A percentile compares a stretch with the other conserved stretches of the same genome.
These are phyloP conservation scores for Aplysina aerophoba DNA, from an alignment of 37 sponge, comb jelly and placozoan genomes.

Conservation along the genomic window DNA sequence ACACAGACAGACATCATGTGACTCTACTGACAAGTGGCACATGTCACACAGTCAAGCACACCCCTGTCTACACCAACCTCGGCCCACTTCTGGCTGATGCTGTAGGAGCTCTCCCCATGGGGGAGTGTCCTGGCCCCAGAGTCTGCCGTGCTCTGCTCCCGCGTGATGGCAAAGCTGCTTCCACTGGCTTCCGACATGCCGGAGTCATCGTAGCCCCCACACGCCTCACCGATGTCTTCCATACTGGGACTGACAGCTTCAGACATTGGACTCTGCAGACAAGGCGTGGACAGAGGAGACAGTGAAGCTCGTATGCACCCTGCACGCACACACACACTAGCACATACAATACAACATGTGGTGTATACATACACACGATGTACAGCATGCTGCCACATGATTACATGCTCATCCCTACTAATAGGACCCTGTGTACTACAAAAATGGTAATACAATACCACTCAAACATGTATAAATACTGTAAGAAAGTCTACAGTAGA, in stretches of 20 bases:
- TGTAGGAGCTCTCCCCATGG: conserved; percentile 5
- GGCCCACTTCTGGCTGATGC: conserved; percentile 82
- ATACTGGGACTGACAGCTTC: conserved; percentile 22
- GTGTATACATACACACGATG: too few species aligned
- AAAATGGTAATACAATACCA: too few species aligned
- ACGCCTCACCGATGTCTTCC: conserved; percentile 27
- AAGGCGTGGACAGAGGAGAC: neutral
- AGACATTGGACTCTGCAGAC: conserved; percentile 21
- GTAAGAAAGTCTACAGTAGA: too few species aligned
- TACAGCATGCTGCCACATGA: too few species aligned
- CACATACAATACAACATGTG: too few species aligned
- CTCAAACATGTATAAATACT: too few species aligned
- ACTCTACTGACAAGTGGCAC: too few species aligned
- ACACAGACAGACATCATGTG: neutral
- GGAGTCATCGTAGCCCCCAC: conserved; percentile 55
- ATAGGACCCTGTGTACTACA: too few species aligned
- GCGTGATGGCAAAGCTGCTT: conserved; percentile 23
- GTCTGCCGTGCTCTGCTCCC: conserved; percentile 25
- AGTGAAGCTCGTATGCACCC: too few species aligned
- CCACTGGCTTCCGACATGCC: conserved; percentile 67
- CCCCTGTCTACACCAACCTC: conserved; percentile 43
- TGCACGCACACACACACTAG: too few species aligned
- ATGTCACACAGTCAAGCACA: neutral
- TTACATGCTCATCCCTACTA: too few species aligned
- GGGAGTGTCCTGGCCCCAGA: conserved; percentile 22